Percentiles rank a stretch among this genome's conserved stretches.
Conservation (phyloP, 2,888 invertebrate genomes). For the Ashinkailepas kermadecensis region DNA sequence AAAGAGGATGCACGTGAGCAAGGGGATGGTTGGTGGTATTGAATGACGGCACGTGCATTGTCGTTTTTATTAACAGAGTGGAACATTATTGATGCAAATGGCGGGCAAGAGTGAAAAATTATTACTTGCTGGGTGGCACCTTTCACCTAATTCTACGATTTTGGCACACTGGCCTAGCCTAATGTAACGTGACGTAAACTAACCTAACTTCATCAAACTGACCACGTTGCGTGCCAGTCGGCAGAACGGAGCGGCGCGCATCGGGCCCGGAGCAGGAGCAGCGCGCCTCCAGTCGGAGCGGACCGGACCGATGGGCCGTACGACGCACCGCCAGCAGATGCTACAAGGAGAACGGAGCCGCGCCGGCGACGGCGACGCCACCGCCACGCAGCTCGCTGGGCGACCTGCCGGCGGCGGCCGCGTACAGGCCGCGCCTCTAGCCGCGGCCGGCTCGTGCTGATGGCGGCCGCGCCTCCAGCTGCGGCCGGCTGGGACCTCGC, state of each 20-base stretch:
- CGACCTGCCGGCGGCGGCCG: background rate
- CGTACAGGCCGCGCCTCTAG: background rate
- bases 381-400: background rate
- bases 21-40: no score
- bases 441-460: background rate
- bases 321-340: background rate
- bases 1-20: no score
- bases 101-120: no score
- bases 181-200: no score
- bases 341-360: conserved; percentile 1
- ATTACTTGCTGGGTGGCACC: no score
- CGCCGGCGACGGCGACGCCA: background rate
- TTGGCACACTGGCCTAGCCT: no score
- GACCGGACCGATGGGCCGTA: background rate
- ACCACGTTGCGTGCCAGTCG: background rate
- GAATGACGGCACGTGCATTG: no score
- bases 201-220: background rate
- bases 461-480: no score
- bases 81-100: no score
- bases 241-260: background rate
- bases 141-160: no score
- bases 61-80: no score
- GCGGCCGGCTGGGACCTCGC: no score
- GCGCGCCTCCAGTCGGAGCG: background rate
- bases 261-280: background rate